These are phyloP conservation scores for Masnerella sp. DNA, from an alignment of 2,888 invertebrate species.

Conservation along the genomic window DNA sequence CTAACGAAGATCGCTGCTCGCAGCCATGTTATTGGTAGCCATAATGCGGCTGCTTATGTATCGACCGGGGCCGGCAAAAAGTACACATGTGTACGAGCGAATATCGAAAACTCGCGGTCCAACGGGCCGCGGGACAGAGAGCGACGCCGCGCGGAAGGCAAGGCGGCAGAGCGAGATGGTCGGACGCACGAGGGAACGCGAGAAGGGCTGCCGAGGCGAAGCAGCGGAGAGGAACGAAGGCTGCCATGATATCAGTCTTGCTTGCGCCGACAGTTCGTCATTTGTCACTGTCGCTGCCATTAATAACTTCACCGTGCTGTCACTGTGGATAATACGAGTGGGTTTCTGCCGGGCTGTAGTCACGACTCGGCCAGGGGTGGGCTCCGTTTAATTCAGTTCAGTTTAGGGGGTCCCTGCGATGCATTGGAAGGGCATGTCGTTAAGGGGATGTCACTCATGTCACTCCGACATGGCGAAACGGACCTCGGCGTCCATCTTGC, in stretches of 20 bases:
- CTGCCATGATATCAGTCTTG: slow-evolving; percentile 78
- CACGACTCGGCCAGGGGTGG: slow-evolving; percentile 61
- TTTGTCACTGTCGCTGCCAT: slow-evolving; percentile 78
- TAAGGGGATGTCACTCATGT: slow-evolving; percentile 77
- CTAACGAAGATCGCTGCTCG: no score
- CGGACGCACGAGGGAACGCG: slow-evolving; percentile 54
- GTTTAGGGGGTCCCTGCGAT: slow-evolving; percentile 74
- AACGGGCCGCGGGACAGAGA: slow-evolving; percentile 44
- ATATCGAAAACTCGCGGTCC: slow-evolving; percentile 56
- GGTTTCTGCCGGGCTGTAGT: slow-evolving; percentile 70
- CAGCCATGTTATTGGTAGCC: no score
- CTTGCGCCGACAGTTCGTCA: slow-evolving; percentile 78
- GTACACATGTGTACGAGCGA: slow-evolving; percentile 18
- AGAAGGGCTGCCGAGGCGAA: slow-evolving; percentile 59
- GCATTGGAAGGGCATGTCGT: slow-evolving; percentile 76
- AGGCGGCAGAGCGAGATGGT: slow-evolving; percentile 46
- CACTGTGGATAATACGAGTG: slow-evolving; percentile 78
- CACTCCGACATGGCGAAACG: slow-evolving; percentile 73
- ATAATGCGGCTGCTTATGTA: no score
- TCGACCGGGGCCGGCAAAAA: slow-evolving; percentile 11
- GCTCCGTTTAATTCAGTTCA: slow-evolving; percentile 67
- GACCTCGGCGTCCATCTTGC: slow-evolving; percentile 69
- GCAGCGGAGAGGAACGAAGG: slow-evolving; percentile 72
- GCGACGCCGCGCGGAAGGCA: slow-evolving; percentile 30
- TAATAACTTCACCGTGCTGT: slow-evolving; percentile 78